Base-by-base conservation (phyloP, 2,888 invertebrate species). In the Endotricha flammealis region DNA sequence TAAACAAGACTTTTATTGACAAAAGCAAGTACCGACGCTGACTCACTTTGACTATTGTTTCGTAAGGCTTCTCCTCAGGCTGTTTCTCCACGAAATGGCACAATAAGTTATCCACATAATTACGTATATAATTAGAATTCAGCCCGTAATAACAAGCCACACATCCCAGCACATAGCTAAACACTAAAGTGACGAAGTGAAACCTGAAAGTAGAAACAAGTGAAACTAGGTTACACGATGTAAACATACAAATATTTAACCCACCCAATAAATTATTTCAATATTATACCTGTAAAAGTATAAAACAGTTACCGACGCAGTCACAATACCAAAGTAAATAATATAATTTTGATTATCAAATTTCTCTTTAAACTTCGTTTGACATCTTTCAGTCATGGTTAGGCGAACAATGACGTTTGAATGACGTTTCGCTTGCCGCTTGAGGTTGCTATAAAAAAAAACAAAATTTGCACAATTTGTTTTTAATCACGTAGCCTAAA, bases 321-420 rank as follows among this genome's bases (percentile, higher is more conserved):
- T 70, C 44, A 77, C 39, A 53, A 80, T 64, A 58, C 76, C 75
- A 45, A 71, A 48, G 64, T 67, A 83, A 78, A 82, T 73, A 78
- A 80, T 72, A 75, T 76, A 80, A 75, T 80, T 82, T 68, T 63
- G 71, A 76, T 78, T 82, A 67, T 72, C 71, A 75, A 75, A 72
- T 72, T 77, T 80, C 66, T 79, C 75, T 69, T 53, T 64, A 64
- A 76, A 74, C 74, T 79, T 76, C 54, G 63, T 76, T 74, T 85
- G 85, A 86, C 85, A 85, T 80, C 81, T 80, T 79, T 85, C 83
- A 78, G 80, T 82, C 85, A 86, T 86, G 83, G 78, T 68, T 79
- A 71, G 56, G 50, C 67, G 68, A 69, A 62, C 50, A 76, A 70
- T 76, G 74, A 77, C 68, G 51, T 65, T 61, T 60, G 6, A 16